Base-by-base conservation (phyloP, 2,888 invertebrate genomes). In the Drosophila fungiperda region DNA sequence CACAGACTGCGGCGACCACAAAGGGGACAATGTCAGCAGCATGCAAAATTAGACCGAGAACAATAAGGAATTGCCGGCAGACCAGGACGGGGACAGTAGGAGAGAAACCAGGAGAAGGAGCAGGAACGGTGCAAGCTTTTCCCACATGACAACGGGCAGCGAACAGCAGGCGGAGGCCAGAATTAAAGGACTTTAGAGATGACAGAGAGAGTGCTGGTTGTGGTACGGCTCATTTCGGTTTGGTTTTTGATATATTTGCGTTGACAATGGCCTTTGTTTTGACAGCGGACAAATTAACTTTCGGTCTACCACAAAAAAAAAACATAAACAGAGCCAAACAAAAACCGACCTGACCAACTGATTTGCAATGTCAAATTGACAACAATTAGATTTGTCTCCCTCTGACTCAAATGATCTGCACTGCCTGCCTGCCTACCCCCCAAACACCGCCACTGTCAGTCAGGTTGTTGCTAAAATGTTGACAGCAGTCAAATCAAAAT, bases 401-500 rank as follows among this genome's bases (percentile, higher is more conserved):
- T 29, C 23, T 42, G 15, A 15, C 38, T 59, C 9, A 62, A 73
- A 59, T 68, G 73, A 73, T 68, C 61, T 62, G 57, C 52, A 57
- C 17, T 35, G n/a, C 15, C 29, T 32, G 32, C 4, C 38, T n/a
- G 36, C 26, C 26, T n/a, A 26, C 26, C 26, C 3, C 42, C 33
- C 12, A 45, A 29, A 32, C 35, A 15, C 33, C 42, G 49, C 38
- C 40, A 6, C 36, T 53, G 65, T 49, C 71, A 76, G 84, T 82
- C 82, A 76, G 70, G 45, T 57, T 68, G 73, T 75, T 79, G 80
- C 66, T 67, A 80, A 82, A 82, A 83, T 86, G 83, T 86, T 86
- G 85, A 86, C 85, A 88, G 85, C 88, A 88, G 88, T 88, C 83
- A 88, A 86, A 88, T 86, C 88, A 86, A 74, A 83, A 80, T 80